These are phyloP conservation scores for Rhopilema esculentum DNA, from an alignment of 30 jellyfish, hydroid and myxozoan species.

Conservation along the genomic window DNA sequence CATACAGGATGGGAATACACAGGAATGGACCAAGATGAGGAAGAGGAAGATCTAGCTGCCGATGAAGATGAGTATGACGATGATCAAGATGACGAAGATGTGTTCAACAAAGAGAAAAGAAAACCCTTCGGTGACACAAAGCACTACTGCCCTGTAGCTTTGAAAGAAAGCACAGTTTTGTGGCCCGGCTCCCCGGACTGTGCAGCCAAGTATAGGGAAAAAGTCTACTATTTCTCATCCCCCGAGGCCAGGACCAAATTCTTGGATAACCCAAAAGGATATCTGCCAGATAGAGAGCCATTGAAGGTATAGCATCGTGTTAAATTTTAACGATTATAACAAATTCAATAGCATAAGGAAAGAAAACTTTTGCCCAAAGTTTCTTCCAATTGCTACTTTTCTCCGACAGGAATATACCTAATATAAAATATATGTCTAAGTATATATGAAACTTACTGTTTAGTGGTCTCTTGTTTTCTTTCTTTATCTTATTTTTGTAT, in stretches of 20 bases:
- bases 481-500: too few relatives aligned
- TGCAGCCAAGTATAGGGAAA: slow-evolving; percentile 96
- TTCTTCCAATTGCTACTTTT: too few relatives aligned
- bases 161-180: slow-evolving; percentile 80
- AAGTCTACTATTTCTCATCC: slow-evolving; percentile 83
- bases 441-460: too few relatives aligned
- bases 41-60: slow-evolving; percentile 91
- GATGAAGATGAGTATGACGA: slow-evolving; percentile 76
- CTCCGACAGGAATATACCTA: too few relatives aligned
- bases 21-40: slow-evolving; percentile 99
- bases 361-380: too few relatives aligned
- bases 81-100: slow-evolving; percentile 76
- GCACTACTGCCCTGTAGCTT: slow-evolving; percentile 91
- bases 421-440: too few relatives aligned
- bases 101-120: slow-evolving; percentile 67
- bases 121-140: slow-evolving; percentile 96
- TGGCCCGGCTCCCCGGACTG: slow-evolving; percentile 97
- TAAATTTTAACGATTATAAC: too few relatives aligned
- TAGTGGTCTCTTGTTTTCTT: too few relatives aligned
- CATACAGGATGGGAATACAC: slow-evolving; percentile 97
- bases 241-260: slow-evolving; percentile 86
- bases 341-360: too few relatives aligned
- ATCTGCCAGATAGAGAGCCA: slow-evolving; percentile 82
- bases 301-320: slow-evolving; percentile 56
- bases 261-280: slow-evolving; percentile 75